These are phyloP conservation scores for Drosophila ambigua DNA, from an alignment of 1,140 invertebrate genomes.

Conservation along the genomic window DNA sequence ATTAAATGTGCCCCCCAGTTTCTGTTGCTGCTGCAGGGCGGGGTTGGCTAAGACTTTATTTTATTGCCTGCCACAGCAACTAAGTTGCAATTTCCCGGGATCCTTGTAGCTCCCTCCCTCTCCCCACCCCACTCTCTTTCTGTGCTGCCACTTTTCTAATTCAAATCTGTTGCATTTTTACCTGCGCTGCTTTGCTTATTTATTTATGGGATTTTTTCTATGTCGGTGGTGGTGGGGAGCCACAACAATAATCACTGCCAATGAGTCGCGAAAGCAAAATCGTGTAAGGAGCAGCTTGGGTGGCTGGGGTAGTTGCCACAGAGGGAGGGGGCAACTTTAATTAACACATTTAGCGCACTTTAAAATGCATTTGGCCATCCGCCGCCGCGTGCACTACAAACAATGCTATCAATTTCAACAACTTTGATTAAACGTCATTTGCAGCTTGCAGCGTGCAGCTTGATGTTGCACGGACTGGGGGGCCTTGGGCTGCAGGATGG, in stretches of 20 bases:
- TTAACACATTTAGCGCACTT: slow-evolving; percentile 72
- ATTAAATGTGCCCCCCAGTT: slow-evolving; percentile 66
- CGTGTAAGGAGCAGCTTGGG: slow-evolving; percentile 12
- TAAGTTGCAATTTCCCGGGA: slow-evolving; percentile 64
- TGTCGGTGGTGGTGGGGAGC: slow-evolving; percentile 5
- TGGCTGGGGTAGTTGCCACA: no score
- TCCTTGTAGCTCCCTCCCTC: slow-evolving; percentile 20
- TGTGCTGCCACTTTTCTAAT: slow-evolving; percentile 45
- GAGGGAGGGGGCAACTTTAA: slow-evolving; percentile 51
- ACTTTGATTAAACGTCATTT: slow-evolving; percentile 83
- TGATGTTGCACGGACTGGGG: neutral
- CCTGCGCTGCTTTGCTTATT: slow-evolving; percentile 43
- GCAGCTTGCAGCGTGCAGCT: slow-evolving; percentile 53
- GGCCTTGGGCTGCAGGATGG: slow-evolving; percentile 10
- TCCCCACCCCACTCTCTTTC: neutral
- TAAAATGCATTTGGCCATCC: slow-evolving; percentile 75
- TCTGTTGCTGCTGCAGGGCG: slow-evolving; percentile 6
- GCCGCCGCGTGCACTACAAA: slow-evolving; percentile 49
- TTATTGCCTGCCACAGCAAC: slow-evolving; percentile 74
- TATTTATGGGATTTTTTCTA: slow-evolving; percentile 62
- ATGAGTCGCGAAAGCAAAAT: slow-evolving; percentile 52
- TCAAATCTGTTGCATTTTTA: slow-evolving; percentile 65
- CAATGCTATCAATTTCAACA: slow-evolving; percentile 82
- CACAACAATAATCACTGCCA: slow-evolving; percentile 55
- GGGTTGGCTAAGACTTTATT: slow-evolving; percentile 72